Percentiles rank a stretch among this genome's conserved stretches.
Evolutionary conservation across 2,113 vertebrate genomes (phyloP).

Genomic region (Eubucco bourcierii): DNA sequence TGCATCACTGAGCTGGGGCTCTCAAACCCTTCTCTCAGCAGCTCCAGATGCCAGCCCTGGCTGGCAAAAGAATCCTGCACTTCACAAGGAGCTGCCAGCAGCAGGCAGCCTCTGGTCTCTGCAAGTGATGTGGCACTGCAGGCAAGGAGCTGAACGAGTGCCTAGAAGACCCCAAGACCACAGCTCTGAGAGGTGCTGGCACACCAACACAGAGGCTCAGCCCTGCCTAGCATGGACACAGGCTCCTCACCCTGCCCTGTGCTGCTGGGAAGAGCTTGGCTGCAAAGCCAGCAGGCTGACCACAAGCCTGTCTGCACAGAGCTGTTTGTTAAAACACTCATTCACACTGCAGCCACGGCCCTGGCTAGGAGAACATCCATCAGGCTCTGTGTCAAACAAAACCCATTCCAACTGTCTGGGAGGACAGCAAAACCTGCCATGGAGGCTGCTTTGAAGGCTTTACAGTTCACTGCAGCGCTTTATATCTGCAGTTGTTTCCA

Average conservation of each 20-base stretch:
- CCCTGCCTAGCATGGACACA: background rate
- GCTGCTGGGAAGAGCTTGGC: constrained; percentile 42
- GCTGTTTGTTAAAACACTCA: background rate
- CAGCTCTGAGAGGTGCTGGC: background rate
- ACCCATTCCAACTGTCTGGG: constrained; percentile 10
- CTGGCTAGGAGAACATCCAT: background rate
- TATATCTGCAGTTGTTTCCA: constrained; percentile 16
- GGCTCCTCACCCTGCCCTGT: background rate
- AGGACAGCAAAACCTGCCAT: background rate
- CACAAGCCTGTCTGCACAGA: background rate
- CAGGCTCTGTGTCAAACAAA: constrained; percentile 25
- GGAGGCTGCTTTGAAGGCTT: background rate
- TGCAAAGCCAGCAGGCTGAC: background rate
- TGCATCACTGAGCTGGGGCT: background rate
- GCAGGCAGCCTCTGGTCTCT: background rate
- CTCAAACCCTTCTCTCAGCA: background rate
- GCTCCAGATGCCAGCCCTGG: background rate
- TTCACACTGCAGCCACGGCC: background rate
- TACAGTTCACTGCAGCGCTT: background rate
- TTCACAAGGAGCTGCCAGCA: background rate
- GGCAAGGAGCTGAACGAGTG: background rate
- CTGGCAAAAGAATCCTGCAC: background rate
- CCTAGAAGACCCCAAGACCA: background rate
- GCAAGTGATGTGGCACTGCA: rapidly evolving
- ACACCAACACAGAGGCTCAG: background rate